These are phyloP conservation scores for Clarias batrachus DNA, from an alignment of 2,113 vertebrate genomes.

Conservation along the genomic window DNA sequence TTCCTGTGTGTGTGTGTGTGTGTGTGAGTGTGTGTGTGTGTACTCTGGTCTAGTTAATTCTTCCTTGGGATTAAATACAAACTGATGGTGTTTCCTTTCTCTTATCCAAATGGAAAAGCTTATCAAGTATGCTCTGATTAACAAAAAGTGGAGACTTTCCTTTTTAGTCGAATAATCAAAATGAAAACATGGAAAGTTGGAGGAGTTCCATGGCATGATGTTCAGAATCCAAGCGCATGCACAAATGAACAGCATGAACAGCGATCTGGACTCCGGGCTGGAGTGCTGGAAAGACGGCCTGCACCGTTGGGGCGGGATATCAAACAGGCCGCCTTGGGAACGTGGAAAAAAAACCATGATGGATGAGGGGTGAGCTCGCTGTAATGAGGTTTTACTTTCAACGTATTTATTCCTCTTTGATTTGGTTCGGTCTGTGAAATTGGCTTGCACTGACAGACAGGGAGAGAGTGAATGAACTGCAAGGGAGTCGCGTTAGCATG, in stretches of 20 bases:
- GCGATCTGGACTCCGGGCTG: background rate
- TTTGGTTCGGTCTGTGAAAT: background rate
- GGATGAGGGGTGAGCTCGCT: background rate
- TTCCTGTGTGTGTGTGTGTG: background rate
- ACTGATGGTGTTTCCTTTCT: constrained; percentile 6
- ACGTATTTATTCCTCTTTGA: constrained; percentile 15
- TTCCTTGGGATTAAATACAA: background rate
- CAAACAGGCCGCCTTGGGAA: constrained; percentile 7
- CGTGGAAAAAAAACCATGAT: background rate
- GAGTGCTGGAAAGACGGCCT: constrained; percentile 36
- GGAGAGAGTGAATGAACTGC: constrained; percentile 19
- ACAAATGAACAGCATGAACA: background rate
- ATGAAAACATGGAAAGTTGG: background rate
- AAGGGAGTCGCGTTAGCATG: constrained; percentile 24
- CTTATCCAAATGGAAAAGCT: constrained; percentile 26
- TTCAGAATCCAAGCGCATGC: background rate
- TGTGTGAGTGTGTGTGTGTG: background rate
- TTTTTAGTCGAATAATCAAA: background rate
- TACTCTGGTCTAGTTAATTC: background rate
- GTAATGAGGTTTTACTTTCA: constrained; percentile 23
- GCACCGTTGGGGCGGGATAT: constrained; percentile 1
- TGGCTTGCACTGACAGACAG: constrained; percentile 9
- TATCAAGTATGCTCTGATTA: background rate
- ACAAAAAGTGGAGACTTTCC: background rate
- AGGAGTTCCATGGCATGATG: background rate